Base-by-base conservation (phyloP, 2,888 invertebrate genomes). In the Pseudolycoriella hygida region DNA sequence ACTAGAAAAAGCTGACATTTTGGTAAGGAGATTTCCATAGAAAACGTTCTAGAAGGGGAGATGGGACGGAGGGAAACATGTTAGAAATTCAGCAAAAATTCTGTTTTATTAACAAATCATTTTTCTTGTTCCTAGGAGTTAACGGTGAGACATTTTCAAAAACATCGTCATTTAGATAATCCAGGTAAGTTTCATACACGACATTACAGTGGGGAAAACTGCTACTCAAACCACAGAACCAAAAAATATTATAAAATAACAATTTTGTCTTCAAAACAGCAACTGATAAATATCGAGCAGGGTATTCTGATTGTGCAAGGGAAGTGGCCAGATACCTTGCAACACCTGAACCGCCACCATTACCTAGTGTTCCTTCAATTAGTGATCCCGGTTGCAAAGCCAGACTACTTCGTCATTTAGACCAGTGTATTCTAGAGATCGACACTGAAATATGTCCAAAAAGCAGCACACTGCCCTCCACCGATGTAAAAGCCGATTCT, bases 81-180 rank as follows among this genome's bases (percentile, higher is more conserved):
- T n/a, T n/a, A n/a, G n/a, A n/a, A n/a, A n/a, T n/a, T n/a, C n/a
- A n/a, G n/a, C n/a, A n/a, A n/a, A n/a, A n/a, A n/a, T n/a, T n/a
- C n/a, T n/a, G n/a, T n/a, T n/a, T n/a, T n/a, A n/a, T n/a, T n/a
- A n/a, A n/a, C n/a, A n/a, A n/a, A n/a, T n/a, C n/a, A n/a, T n/a
- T n/a, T 25, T 25, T 25, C 4, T 25, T 25, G 25, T 25, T n/a
- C n/a, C n/a, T n/a, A 25, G 25, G 87, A 87, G 63, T 70, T 86
- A 60, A 84, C 86, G 2, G 86, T 87, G 43, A 70, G 83, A 47
- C 84, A 86, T 61, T 74, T 88, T 52, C 84, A 84, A 60, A 64
- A 78, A 52, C 80, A 81, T 58, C 72, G 80, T 51, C 76, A 77
- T 51, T 63, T 79, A 31, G 76, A 77, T 51, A 73, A 72, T 52